These are phyloP conservation scores for Drosophila cardini DNA, from an alignment of 1,140 invertebrate species.

Conservation along the genomic window DNA sequence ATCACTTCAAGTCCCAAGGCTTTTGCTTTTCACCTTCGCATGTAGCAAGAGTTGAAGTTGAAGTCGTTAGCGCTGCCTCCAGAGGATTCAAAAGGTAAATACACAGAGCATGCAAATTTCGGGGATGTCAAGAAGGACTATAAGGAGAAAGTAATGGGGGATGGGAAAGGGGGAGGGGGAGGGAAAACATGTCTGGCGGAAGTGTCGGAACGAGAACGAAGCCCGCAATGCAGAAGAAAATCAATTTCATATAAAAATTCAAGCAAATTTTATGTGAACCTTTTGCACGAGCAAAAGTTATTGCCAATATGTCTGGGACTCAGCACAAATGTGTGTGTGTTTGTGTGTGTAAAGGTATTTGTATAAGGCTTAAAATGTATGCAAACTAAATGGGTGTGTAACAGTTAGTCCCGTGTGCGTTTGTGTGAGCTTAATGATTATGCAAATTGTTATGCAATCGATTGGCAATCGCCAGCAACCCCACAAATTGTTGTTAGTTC, in stretches of 20 bases:
- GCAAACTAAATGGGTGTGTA: slow-evolving; percentile 52
- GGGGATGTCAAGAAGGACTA: neutral
- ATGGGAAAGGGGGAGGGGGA: slow-evolving; percentile 18
- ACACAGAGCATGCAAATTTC: slow-evolving; percentile 50
- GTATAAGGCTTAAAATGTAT: slow-evolving; percentile 39
- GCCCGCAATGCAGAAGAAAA: slow-evolving; percentile 60
- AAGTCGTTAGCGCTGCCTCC: slow-evolving; percentile 28
- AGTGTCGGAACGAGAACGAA: neutral
- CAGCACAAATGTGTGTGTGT: slow-evolving; percentile 15
- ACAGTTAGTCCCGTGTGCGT: slow-evolving; percentile 25
- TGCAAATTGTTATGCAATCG: slow-evolving; percentile 80
- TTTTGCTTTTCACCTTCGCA: slow-evolving; percentile 46
- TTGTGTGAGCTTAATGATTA: slow-evolving; percentile 75
- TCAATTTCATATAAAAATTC: slow-evolving; percentile 82
- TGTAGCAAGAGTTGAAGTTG: slow-evolving; percentile 39
- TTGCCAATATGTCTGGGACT: slow-evolving; percentile 53
- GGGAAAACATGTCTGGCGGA: slow-evolving; percentile 36
- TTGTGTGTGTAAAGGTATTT: neutral
- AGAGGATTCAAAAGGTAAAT: slow-evolving; percentile 58
- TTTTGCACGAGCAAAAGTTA: slow-evolving; percentile 71
- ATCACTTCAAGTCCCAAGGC: slow-evolving; percentile 42
- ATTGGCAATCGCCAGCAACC: slow-evolving; percentile 66
- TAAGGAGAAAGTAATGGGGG: too few relatives aligned
- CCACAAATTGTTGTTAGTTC: slow-evolving; percentile 64
- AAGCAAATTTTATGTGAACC: slow-evolving; percentile 78